Percentiles rank a stretch among this genome's conserved stretches.
phyloP scores from a whole-genome alignment of 2,888 invertebrate species.

The Furcula furcula region DNA sequence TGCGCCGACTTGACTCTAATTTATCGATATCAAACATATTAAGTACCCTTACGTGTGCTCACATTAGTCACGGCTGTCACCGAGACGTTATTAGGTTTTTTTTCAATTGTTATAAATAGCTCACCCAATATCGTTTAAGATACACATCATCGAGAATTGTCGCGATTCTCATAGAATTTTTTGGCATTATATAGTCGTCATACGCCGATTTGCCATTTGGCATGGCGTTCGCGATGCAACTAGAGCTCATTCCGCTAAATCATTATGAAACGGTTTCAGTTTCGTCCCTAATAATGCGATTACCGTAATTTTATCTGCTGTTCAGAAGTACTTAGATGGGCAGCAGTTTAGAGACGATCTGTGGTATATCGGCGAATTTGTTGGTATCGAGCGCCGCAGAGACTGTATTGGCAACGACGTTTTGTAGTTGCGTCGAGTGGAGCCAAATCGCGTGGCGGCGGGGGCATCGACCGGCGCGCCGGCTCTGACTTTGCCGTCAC shows the following conservation, averaged over 20 bases:
- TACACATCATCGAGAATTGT: slow-evolving; percentile 43
- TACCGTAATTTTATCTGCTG: background rate
- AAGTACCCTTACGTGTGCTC: slow-evolving; percentile 15
- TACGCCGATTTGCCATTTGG: slow-evolving; percentile 57
- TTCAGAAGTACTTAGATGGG: slow-evolving; percentile 2
- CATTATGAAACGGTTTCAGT: slow-evolving; percentile 34
- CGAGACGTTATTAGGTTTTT: slow-evolving; percentile 35
- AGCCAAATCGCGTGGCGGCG: slow-evolving; percentile 71
- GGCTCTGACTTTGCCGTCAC: slow-evolving; percentile 79
- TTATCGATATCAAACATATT: slow-evolving; percentile 22
- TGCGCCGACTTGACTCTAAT: slow-evolving; percentile 23
- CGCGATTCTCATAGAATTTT: slow-evolving; percentile 48
- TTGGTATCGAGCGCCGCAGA: slow-evolving; percentile 17
- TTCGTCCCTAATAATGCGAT: slow-evolving; percentile 5
- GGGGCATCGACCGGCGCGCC: slow-evolving; percentile 76
- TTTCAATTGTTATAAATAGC: slow-evolving; percentile 26
- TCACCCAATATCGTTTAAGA: slow-evolving; percentile 31
- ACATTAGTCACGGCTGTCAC: slow-evolving; percentile 26
- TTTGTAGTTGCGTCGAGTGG: slow-evolving; percentile 56
- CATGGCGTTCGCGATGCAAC: slow-evolving; percentile 42
- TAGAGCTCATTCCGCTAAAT: slow-evolving; percentile 43
- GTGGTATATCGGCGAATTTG: slow-evolving; percentile 21
- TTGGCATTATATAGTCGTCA: slow-evolving; percentile 59
- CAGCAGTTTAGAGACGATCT: slow-evolving; percentile 1
- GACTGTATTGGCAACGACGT: slow-evolving; percentile 46